phyloP scores from a whole-genome alignment of 2,113 vertebrate genomes.

The Barbus barbus region DNA sequence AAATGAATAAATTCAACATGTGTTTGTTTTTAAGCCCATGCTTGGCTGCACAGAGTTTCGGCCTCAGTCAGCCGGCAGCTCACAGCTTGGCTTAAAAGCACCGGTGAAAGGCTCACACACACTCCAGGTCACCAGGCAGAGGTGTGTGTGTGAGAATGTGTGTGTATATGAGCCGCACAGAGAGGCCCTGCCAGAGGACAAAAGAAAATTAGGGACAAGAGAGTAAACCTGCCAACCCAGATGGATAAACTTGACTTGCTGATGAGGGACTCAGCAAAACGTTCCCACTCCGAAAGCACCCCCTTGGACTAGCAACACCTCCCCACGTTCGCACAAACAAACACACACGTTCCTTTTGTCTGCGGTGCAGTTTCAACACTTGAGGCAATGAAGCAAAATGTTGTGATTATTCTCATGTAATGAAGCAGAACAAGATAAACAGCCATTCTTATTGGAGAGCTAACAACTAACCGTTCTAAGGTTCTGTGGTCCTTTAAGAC shows the following conservation, averaged over 20 bases:
- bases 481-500: constrained; percentile 65
- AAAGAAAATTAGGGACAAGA: constrained; percentile 70
- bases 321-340: constrained; percentile 43
- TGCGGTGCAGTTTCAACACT: constrained; percentile 78
- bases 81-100: constrained; percentile 83
- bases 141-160: constrained; percentile 69
- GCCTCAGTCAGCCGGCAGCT: constrained; percentile 79
- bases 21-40: constrained; percentile 61
- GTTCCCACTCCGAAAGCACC: constrained; percentile 19
- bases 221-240: constrained; percentile 47
- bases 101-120: constrained; percentile 77
- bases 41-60: constrained; percentile 42
- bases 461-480: constrained; percentile 65
- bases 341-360: constrained; percentile 77
- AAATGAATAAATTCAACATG: constrained; percentile 32
- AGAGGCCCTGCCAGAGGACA: constrained; percentile 55
- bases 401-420: constrained; percentile 89
- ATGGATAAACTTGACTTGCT: constrained; percentile 66
- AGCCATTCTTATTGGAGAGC: constrained; percentile 82
- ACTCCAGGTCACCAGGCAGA: constrained; percentile 79
- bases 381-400: constrained; percentile 86
- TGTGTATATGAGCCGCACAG: constrained; percentile 64
- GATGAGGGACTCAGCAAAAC: constrained; percentile 59
- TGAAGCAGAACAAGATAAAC: constrained; percentile 93
- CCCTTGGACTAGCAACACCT: constrained; percentile 66